Evolutionary conservation across 2,888 invertebrate species (phyloP).

Genomic region (Hirtodrosophila duncani): DNA sequence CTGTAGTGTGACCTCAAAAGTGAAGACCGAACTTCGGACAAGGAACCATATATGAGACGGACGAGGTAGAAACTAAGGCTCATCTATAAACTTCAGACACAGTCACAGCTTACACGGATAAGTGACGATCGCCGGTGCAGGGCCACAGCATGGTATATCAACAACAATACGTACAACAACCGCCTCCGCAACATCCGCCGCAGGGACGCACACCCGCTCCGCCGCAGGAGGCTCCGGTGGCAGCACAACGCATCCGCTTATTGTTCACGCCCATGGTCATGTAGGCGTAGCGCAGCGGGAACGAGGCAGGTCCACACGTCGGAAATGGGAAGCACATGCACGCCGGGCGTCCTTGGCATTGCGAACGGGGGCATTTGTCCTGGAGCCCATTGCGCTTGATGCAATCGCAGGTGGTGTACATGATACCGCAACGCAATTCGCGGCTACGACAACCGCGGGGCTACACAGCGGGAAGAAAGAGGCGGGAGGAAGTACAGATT

Average conservation of each 20-base stretch:
- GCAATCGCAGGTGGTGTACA: constrained; percentile 81
- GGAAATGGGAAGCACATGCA: constrained; percentile 79
- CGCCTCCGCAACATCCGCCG: constrained; percentile 39
- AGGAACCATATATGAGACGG: too few relatives aligned
- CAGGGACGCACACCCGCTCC: constrained; percentile 44
- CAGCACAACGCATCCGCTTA: constrained; percentile 66
- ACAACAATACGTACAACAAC: too few relatives aligned
- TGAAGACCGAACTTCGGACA: too few relatives aligned
- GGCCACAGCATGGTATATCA: constrained; percentile 50
- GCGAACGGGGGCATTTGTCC: constrained; percentile 80
- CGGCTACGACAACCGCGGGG: constrained; percentile 79
- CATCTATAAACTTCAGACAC: too few relatives aligned
- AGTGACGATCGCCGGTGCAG: too few relatives aligned
- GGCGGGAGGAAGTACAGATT: background rate
- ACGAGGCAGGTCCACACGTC: constrained; percentile 78
- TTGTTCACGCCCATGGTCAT: constrained; percentile 74
- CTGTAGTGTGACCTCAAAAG: too few relatives aligned
- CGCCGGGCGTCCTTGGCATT: constrained; percentile 79
- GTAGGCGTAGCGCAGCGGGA: constrained; percentile 69
- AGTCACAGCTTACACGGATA: too few relatives aligned
- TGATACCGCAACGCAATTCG: constrained; percentile 80
- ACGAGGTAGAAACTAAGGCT: too few relatives aligned
- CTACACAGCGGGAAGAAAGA: constrained; percentile 32
- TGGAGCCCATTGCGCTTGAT: constrained; percentile 81
- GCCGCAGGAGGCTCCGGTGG: constrained; percentile 48